Conservation (phyloP, 2,113 vertebrate genomes). For the Bombycilla garrulus region DNA sequence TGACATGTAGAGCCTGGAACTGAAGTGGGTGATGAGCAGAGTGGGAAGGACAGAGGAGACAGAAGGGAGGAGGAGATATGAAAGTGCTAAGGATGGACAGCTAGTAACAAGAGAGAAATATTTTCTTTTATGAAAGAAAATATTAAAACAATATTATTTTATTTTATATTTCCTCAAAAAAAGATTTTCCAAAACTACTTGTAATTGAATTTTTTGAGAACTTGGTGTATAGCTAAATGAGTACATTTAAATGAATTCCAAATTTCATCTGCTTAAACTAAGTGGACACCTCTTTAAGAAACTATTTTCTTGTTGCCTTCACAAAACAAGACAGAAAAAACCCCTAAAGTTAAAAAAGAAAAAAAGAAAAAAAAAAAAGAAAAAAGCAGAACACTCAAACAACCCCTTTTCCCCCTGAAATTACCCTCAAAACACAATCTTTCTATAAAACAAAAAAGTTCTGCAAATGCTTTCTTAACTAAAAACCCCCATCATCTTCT, state of each 20-base stretch:
- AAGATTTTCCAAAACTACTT: background rate
- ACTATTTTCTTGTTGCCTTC: background rate
- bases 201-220: background rate
- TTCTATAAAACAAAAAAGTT: background rate
- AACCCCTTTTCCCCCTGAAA: background rate
- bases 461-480: background rate
- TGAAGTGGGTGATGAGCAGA: background rate
- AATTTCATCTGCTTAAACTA: background rate
- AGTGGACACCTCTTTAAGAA: background rate
- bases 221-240: background rate
- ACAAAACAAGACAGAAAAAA: background rate
- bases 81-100: background rate
- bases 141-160: background rate
- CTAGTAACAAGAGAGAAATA: background rate
- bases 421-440: background rate
- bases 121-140: background rate
- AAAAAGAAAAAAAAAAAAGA: background rate
- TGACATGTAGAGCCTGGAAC: background rate
- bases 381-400: background rate
- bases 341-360: background rate
- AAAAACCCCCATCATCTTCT: background rate
- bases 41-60: background rate
- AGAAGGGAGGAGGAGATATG: rapidly evolving
- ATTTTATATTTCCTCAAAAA: background rate
- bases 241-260: background rate